Base-by-base conservation (phyloP, 2,888 invertebrate species). In the Rhamphomyia laevipes region DNA sequence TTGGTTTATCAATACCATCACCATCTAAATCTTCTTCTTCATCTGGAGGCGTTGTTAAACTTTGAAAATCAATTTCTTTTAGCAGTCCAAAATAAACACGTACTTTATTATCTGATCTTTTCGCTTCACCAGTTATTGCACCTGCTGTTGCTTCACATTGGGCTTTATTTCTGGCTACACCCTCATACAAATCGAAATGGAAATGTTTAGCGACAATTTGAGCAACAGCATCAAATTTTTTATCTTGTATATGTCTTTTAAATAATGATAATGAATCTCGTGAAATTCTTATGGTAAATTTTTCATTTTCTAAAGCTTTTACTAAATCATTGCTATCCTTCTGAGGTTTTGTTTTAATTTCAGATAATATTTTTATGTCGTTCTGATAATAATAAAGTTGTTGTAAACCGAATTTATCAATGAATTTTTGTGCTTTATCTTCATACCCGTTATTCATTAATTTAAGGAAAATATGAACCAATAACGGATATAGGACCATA, bases 381-480 rank as follows among this genome's bases (percentile, higher is more conserved):
- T 88, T 86, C 59, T 86, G 85, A 65, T 89, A 91, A 68, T 90
- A 93, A 46, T 84, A 81, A 63, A 95, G 94, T 68, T 95, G 87
- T 62, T 89, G 86, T 1, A 75, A 75, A 5, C 86, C 81, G 74
- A 85, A 94, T 62, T 84, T 86, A 49, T 83, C 80, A 70, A 93
- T 82, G 57, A 94, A 82, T 51, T 77, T 77, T n/a, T 79, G 75
- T 1, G 92, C 94, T 73, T 90, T 84, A 37, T 80, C 77, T 53
- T 82, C 82, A 65, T 93, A 91, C 21, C 85, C 84, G 73, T 92
- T 93, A 60, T 91, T 83, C 43, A 96, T 85, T 43, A 96, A 75
- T 64, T 92, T 89, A 55, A 96, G 74, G 64, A 95, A 96, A 86
- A 96, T 94, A 65, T 96, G 95, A 2, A 95, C 91, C 71, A 95